Base-by-base conservation (phyloP, 2,113 vertebrate species). In the Lonchura striata region DNA sequence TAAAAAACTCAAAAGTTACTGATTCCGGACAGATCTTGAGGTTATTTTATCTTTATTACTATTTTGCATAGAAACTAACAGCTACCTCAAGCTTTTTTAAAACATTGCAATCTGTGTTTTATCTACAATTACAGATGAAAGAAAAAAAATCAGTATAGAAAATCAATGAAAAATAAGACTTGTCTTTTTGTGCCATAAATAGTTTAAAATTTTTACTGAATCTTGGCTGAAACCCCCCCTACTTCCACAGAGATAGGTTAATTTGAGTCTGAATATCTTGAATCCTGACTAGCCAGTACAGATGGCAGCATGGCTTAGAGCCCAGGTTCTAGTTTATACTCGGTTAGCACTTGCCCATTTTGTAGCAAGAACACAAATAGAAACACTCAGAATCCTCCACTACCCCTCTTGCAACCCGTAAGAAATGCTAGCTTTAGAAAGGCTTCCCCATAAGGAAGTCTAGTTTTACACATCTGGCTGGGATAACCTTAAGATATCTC, bases 231-330 rank as follows among this genome's bases (percentile, higher is more conserved):
- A 93, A 86, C 5, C 13, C 50, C 50, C 50, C 30, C 74, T 33
- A 82, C 41, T 25, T 82, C 46, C 44, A 53, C 15, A 64, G 53
- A 93, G 25, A 49, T n/a, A 82, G 31, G 61, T 91, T 89, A 91
- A 87, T 35, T 74, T 79, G 11, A 93, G 35, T 66, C 54, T 74
- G 30, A n/a, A 5, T 53, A 75, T 72, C 50, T 4, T 77, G 46
- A 94, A 81, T 86, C 42, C 35, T 81, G 70, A 89, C 90, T 82
- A 76, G 86, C 50, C 83, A 90, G 71, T 18, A 33, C 80, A 96
- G 79, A 86, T 70, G 82, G 64, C 64, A 83, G 23, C 3, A 37
- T 70, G 71, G 59, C 76, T 96, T 88, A 70, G 37, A 93, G 92
- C 76, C 68, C 94, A 92, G 46, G 33, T 59, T 52, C 59, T 86